Evolutionary conservation across 2,888 invertebrate genomes (phyloP).

Genomic region (Acanthosepion esculentum): DNA sequence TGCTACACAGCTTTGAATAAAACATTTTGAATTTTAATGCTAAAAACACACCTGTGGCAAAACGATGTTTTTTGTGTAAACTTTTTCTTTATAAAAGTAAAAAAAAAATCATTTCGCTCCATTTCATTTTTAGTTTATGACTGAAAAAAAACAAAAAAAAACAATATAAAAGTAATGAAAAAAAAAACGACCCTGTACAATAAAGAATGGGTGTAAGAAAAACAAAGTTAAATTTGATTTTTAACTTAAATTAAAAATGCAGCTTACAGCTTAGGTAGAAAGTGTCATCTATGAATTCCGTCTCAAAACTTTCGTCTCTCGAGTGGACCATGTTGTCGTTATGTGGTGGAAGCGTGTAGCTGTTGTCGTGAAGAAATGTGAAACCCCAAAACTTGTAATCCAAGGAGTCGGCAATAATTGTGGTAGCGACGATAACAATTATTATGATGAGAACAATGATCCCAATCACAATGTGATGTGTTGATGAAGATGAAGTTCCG

Average conservation of each 20-base stretch:
- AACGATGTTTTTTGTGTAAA: too few relatives aligned
- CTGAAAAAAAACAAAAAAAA: too few relatives aligned
- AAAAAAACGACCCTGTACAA: too few relatives aligned
- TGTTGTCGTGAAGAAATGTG: neutral
- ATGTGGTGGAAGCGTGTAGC: neutral
- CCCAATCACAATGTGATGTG: neutral
- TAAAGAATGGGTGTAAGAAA: too few relatives aligned
- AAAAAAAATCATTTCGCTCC: too few relatives aligned
- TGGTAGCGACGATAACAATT: neutral
- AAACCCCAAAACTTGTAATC: neutral
- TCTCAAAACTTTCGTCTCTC: conserved; percentile 20
- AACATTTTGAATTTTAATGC: too few relatives aligned
- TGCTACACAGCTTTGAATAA: too few relatives aligned
- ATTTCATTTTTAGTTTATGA: too few relatives aligned
- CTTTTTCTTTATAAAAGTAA: too few relatives aligned
- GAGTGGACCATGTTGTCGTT: neutral
- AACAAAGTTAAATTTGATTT: neutral
- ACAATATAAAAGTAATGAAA: too few relatives aligned
- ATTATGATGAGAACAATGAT: conserved; percentile 12
- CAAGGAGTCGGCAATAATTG: neutral
- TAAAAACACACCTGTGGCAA: too few relatives aligned
- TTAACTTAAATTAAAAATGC: neutral
- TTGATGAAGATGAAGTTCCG: neutral
- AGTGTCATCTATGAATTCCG: neutral
- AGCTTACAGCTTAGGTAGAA: neutral